Percentiles rank a stretch among this genome's conserved stretches.
Evolutionary conservation across 1,140 invertebrate genomes (phyloP).

Genomic region (Brevipalpus yothersi): DNA sequence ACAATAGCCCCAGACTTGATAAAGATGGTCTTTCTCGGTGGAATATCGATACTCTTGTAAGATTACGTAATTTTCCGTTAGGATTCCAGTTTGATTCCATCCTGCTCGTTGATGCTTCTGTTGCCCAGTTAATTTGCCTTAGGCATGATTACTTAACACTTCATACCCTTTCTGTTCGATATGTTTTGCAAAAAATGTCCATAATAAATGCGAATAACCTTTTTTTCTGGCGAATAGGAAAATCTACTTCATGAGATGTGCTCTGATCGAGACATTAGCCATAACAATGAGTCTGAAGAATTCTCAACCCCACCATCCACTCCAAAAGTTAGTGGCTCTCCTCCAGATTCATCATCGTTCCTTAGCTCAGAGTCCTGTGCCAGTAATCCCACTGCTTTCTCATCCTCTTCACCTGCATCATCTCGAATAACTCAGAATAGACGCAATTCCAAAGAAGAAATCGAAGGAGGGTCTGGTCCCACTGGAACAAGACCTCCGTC

Average conservation of each 20-base stretch:
- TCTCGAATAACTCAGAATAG: not conserved
- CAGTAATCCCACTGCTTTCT: not conserved
- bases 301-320: constrained; percentile 7
- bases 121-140: not conserved
- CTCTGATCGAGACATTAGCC: not conserved
- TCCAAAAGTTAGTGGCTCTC: not conserved
- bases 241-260: constrained; percentile 5
- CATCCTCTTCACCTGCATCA: not conserved
- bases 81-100: not conserved
- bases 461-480: not conserved
- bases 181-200: too few relatives aligned
- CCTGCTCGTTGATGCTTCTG: not conserved
- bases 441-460: not conserved
- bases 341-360: not conserved
- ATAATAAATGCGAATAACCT: not conserved
- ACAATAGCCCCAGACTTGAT: not conserved
- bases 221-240: not conserved
- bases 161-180: too few relatives aligned
- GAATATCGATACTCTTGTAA: constrained; percentile 8
- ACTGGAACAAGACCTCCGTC: not conserved
- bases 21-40: constrained; percentile 2
- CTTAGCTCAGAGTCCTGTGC: not conserved
- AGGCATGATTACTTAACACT: too few relatives aligned
- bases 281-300: constrained; percentile 1
- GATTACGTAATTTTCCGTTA: not conserved